Evolutionary conservation across 2,888 invertebrate genomes (phyloP), one percentile per base, ranked within the genome.

Genomic region (Dione vanillae): DNA sequence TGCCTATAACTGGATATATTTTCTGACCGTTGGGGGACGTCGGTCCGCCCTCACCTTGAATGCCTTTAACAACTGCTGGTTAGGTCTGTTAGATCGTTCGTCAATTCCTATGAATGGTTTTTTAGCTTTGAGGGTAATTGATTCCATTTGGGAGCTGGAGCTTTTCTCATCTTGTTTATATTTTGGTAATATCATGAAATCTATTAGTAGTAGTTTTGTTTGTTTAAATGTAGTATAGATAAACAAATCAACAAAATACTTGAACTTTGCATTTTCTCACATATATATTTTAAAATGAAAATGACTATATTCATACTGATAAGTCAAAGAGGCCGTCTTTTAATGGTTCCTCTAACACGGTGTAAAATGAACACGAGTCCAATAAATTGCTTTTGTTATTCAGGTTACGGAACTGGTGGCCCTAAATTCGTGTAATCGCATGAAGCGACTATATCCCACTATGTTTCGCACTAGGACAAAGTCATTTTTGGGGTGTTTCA

Each of bases 391-490:
- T 49, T 11, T 3, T 40, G 47, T 58, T 16, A 12, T 90, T 91
- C 35, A 87, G 96, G 96, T 95, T 49, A 95, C 97, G 77, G 97
- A 97, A 86, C 87, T 97, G 77, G 96, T 97, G 96, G 96, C 0
- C 96, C 96, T 5, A 95, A 95, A 72, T 95, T 75, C 94, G 97
- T 62, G 96, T 97, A 2, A 84, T 96, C 19, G 96, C 95, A 6
- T n/a, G 96, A 97, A 61, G 95, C 96, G 10, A 91, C 96, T n/a
- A 94, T 96, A 43, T 95, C n/a, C 96, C 27, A 95, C 95, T 3
- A 95, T 96, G 80, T n/a, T 97, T 96, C 80, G 96, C 97, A 0
- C 74, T 96, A 8, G 97, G 97, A 0, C 96, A 96, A n/a, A 88
- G 94, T 96, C n/a, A 78, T 95, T 0, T 89, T 96, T 9, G 97